Evolutionary conservation across 1,140 invertebrate genomes (phyloP).

Genomic region (Thaumetopoea pityocampa): DNA sequence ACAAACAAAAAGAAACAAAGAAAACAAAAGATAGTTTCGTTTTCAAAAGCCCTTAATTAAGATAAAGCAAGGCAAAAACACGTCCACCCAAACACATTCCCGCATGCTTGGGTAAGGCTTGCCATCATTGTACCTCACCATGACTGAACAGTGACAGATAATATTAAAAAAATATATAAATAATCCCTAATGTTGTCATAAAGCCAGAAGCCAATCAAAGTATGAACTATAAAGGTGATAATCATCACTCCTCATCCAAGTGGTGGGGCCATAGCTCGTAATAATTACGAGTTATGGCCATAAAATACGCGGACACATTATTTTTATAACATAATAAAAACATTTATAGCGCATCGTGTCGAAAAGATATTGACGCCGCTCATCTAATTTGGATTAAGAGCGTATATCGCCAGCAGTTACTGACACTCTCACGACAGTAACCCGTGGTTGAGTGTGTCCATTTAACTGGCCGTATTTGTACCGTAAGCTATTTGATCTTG

Average conservation of each 20-base stretch:
- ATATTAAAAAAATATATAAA: constrained; percentile 16
- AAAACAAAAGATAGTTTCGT: no score
- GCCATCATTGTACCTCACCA: no score
- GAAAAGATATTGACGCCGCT: constrained; percentile 10
- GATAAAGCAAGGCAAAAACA: no score
- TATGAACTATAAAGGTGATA: constrained; percentile 2
- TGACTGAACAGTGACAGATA: no score
- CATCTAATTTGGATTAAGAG: constrained; percentile 10
- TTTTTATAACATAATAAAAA: constrained; percentile 15
- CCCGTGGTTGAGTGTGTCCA: no score
- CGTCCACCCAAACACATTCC: no score
- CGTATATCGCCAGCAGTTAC: neutral
- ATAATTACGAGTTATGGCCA: constrained; percentile 25
- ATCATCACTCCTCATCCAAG: neutral
- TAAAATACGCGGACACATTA: constrained; percentile 12
- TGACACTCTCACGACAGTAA: no score
- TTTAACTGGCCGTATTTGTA: no score
- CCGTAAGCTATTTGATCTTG: no score
- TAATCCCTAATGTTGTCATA: constrained; percentile 4
- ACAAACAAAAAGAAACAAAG: no score
- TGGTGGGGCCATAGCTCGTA: constrained; percentile 20
- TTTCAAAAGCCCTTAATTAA: no score
- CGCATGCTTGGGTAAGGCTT: no score
- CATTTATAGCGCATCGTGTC: neutral
- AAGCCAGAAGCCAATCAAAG: constrained; percentile 5